Evolutionary conservation across 1,140 invertebrate genomes (phyloP), one percentile per base, ranked within the genome.

Genomic region (Zaprionus kolodkinae): DNA sequence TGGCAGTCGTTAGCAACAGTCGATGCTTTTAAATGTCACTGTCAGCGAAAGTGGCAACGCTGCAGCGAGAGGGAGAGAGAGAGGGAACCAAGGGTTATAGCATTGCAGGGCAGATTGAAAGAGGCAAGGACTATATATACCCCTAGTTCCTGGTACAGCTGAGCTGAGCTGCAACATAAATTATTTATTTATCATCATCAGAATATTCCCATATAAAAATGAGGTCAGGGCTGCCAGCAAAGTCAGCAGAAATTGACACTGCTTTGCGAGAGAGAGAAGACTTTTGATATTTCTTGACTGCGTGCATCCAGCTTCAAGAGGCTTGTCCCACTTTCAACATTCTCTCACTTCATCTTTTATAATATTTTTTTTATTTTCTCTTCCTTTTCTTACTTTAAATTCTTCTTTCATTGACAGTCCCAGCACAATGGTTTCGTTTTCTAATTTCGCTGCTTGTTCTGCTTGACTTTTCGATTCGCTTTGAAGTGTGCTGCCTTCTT

Each of bases 1-100:
- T 74, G 72, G 35, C 72, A 74, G 66, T 69, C 66, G 66, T 74
- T 74, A 74, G 66, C 48, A 52, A 62, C 71, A 74, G 66, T 74
- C 72, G 62, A 69, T 74, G 66, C 72, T 74, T 74, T 71, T 59
- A 75, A 75, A 75, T 75, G 72, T 75, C 72, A 75, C 60, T 71
- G 72, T 75, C 72, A 75, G 72, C 72, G 72, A 75, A 75, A 75
- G 72, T 75, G 67, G 67, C 67, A 75, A 59, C 43, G 54, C 35
- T 59, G 45, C 15, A 48, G 7, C 45, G 9, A 57, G 11, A 30
- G 13, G 12, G 36, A 59, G 27, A 57, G 11, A 35, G 35, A 30
- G 13, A n/a, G 15, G 4, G 2, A 17, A 33, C 7, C 6, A 7
- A 45, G n/a, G 25, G 9, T 57, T 36, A 36, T 11, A 57, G 55